A percentile compares a stretch with the other conserved stretches of the same genome.
phyloP scores from a whole-genome alignment of 2,113 vertebrate species.

The Xenotilapia flavipinnis region DNA sequence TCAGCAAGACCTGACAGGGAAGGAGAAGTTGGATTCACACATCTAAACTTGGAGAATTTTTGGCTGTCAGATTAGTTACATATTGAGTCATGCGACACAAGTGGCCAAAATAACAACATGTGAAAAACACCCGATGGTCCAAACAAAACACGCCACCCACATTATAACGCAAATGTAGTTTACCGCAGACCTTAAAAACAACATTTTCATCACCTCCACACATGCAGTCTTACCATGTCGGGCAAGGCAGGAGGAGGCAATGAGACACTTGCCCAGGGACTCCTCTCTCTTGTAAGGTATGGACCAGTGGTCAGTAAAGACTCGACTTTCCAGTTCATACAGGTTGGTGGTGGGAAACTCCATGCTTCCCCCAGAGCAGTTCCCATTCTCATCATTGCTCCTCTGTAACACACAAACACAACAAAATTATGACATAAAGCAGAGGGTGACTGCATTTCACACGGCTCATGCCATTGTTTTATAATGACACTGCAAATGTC shows the following conservation, averaged over 20 bases:
- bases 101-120: slow-evolving; percentile 7
- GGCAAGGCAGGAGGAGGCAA: slow-evolving; percentile 91
- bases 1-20: slow-evolving; percentile 85
- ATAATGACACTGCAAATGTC: neutral
- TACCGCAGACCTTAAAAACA: neutral
- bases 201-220: neutral
- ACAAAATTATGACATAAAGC: neutral
- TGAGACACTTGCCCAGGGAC: slow-evolving; percentile 94
- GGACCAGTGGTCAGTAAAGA: slow-evolving; percentile 98
- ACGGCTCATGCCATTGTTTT: neutral
- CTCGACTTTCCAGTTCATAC: slow-evolving; percentile 96
- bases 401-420: slow-evolving; percentile 58
- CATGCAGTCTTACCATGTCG: slow-evolving; percentile 78
- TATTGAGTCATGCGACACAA: neutral
- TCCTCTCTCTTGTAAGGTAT: slow-evolving; percentile 98
- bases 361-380: slow-evolving; percentile 90
- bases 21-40: neutral
- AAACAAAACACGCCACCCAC: slow-evolving; percentile 18
- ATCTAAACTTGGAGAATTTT: neutral
- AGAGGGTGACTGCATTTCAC: neutral
- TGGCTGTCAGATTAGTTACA: neutral
- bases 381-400: slow-evolving; percentile 97
- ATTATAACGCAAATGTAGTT: neutral
- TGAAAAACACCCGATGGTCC: neutral
- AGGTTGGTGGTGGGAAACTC: slow-evolving; percentile 98